Conservation (phyloP, 2,113 vertebrate genomes). For the Dipodomys spectabilis region DNA sequence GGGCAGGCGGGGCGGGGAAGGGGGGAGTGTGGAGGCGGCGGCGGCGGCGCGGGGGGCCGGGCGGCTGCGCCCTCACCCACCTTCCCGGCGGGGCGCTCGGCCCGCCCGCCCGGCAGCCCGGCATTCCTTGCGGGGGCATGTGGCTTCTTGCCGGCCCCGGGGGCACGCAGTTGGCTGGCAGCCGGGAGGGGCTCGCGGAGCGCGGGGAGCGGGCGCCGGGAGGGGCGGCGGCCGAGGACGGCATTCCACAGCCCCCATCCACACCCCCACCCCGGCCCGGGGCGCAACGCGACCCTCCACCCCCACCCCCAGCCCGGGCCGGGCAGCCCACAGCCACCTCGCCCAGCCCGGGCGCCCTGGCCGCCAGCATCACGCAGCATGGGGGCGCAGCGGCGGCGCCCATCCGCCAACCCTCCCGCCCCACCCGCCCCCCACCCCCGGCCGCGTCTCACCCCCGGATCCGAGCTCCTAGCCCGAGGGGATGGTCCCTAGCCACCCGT, state of each 20-base stretch:
- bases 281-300: not conserved
- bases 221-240: not conserved
- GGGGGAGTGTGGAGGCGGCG: not conserved
- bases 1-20: not conserved
- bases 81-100: not conserved
- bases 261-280: not conserved
- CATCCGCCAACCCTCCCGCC: not conserved
- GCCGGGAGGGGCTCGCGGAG: slow-evolving; percentile 68
- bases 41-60: not conserved
- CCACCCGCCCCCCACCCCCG: too few relatives aligned
- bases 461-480: not conserved
- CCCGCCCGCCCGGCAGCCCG: slow-evolving; percentile 67
- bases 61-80: not conserved
- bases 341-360: not conserved
- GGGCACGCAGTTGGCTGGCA: slow-evolving; percentile 82
- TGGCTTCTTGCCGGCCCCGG: slow-evolving; percentile 82
- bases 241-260: slow-evolving; percentile 37
- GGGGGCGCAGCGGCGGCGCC: not conserved
- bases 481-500: not conserved
- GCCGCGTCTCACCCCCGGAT: too few relatives aligned
- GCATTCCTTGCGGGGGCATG: slow-evolving; percentile 84
- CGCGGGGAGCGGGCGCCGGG: slow-evolving; percentile 31
- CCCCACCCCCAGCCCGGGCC: not conserved
- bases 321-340: not conserved
- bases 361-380: not conserved